A percentile compares a stretch with the other conserved stretches of the same genome.
phyloP scores from a whole-genome alignment of 64 coral and sea anemone species.

The Catalaphyllia jardinei region DNA sequence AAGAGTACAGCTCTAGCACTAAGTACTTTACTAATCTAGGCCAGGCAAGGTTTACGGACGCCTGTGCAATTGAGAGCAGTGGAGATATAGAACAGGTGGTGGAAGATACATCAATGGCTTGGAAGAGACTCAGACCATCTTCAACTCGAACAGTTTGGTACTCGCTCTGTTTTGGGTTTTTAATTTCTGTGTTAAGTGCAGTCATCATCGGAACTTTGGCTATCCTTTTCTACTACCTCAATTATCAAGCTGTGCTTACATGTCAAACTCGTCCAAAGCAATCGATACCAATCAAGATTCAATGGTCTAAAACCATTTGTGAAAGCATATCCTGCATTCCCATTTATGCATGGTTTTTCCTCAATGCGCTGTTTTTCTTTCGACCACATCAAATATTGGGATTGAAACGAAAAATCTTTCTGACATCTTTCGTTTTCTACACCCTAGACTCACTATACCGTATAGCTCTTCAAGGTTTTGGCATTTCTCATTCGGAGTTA shows the following conservation, averaged over 20 bases:
- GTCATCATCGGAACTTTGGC: background rate
- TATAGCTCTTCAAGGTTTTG: background rate
- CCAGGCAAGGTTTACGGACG: background rate
- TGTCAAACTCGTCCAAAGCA: background rate
- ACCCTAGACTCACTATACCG: background rate
- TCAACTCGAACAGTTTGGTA: background rate
- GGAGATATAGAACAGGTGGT: background rate
- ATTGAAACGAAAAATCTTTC: background rate
- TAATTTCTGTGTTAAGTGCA: background rate
- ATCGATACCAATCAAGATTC: background rate
- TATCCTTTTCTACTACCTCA: background rate
- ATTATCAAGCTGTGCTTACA: background rate
- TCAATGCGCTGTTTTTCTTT: background rate
- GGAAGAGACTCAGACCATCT: slow-evolving; percentile 1
- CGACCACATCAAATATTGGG: background rate
- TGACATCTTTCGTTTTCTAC: background rate
- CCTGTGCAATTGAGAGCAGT: background rate
- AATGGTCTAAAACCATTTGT: background rate
- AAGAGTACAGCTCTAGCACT: background rate
- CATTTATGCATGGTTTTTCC: background rate
- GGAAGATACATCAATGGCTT: background rate
- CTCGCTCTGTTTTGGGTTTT: background rate
- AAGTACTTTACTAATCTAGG: background rate
- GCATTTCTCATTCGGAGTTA: background rate
- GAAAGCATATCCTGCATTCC: background rate